Evolutionary conservation across 1,140 invertebrate genomes (phyloP).

Genomic region (Solenopsis fugax): DNA sequence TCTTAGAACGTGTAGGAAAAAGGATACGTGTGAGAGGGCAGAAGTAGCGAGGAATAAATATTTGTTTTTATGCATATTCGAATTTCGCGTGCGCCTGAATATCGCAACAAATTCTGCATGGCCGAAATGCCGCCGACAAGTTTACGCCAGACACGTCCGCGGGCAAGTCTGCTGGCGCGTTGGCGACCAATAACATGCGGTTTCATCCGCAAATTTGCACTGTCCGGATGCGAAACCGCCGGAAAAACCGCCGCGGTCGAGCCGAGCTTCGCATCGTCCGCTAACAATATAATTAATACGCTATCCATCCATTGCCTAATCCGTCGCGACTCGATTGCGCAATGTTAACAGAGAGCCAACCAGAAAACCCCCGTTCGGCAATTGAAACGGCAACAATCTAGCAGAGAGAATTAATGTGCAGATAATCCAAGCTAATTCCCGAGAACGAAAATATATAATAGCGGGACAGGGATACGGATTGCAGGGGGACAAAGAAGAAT

Average conservation of each 20-base stretch:
- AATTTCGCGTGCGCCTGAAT: neutral
- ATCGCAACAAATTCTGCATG: slow-evolving; percentile 17
- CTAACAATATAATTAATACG: slow-evolving; percentile 66
- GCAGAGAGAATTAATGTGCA: slow-evolving; percentile 10
- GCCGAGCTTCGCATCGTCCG: slow-evolving; percentile 31
- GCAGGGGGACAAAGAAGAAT: neutral
- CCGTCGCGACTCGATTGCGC: slow-evolving; percentile 32
- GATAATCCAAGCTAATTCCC: neutral
- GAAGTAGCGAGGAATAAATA: slow-evolving; percentile 33
- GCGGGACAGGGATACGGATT: neutral
- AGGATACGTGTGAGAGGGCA: neutral
- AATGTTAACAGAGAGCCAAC: slow-evolving; percentile 22
- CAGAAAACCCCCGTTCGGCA: neutral
- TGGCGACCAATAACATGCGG: slow-evolving; percentile 53
- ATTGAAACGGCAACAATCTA: slow-evolving; percentile 8
- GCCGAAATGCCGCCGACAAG: slow-evolving; percentile 33
- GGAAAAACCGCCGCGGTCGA: slow-evolving; percentile 59
- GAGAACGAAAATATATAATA: neutral
- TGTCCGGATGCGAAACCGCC: slow-evolving; percentile 48
- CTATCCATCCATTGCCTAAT: slow-evolving; percentile 57
- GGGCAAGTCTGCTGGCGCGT: neutral
- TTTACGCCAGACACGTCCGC: slow-evolving; percentile 27
- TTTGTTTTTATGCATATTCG: neutral
- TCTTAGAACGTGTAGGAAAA: neutral
- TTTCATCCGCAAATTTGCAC: slow-evolving; percentile 57